These are phyloP conservation scores for Hephaestus fuliginosus DNA, from an alignment of 2,797 vertebrate species.

Conservation along the genomic window DNA sequence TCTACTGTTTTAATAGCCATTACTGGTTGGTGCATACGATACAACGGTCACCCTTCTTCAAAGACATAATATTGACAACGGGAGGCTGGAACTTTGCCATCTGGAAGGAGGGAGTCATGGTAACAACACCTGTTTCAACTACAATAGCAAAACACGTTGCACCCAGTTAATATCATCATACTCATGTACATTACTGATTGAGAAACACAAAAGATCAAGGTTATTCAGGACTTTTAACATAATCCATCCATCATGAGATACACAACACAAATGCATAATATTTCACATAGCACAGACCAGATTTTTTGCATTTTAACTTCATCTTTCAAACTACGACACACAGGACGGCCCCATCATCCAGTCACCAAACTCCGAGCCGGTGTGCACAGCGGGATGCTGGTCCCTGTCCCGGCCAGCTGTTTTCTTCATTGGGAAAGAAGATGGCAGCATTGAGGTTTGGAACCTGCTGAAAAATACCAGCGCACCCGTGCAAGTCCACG, in stretches of 20 bases:
- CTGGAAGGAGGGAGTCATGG: conserved; percentile 92
- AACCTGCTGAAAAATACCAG: conserved; percentile 91
- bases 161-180: background rate
- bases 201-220: background rate
- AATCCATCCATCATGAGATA: background rate
- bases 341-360: conserved; percentile 88
- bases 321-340: conserved; percentile 5
- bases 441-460: conserved; percentile 93
- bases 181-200: background rate
- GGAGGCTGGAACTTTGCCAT: conserved; percentile 91
- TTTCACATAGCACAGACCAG: background rate
- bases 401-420: conserved; percentile 91
- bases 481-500: conserved; percentile 84
- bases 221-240: background rate
- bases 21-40: conserved; percentile 87
- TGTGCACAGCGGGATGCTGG: conserved; percentile 90
- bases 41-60: conserved; percentile 93
- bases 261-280: background rate
- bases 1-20: conserved; percentile 79
- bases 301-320: background rate
- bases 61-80: conserved; percentile 90
- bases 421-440: conserved; percentile 91
- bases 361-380: conserved; percentile 82
- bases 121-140: conserved; percentile 73
- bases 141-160: background rate